Conservation (phyloP, 2,888 invertebrate species). For the Tipula confusa region DNA sequence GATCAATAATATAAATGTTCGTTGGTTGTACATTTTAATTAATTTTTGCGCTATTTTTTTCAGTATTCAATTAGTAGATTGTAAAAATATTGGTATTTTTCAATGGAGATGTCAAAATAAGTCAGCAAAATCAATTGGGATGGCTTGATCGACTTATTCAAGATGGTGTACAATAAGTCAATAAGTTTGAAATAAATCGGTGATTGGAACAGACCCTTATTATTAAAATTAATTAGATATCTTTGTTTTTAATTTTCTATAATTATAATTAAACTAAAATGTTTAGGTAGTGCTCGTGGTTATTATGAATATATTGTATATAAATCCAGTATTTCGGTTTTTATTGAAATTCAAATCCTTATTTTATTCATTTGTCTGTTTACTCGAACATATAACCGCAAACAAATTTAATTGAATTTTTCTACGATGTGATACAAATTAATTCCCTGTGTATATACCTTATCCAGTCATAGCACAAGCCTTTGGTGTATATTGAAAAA, state of each 20-base stretch:
- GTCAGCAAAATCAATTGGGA: no score
- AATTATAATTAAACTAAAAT: background rate
- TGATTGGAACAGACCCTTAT: no score
- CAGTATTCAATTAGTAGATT: no score
- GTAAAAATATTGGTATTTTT: no score
- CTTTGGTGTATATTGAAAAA: background rate
- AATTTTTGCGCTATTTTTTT: no score
- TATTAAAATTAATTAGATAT: background rate
- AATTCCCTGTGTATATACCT: background rate
- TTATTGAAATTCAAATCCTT: background rate
- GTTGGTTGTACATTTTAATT: no score
- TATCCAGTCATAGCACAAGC: background rate
- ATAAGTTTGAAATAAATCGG: no score
- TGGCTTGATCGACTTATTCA: no score
- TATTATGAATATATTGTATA: background rate
- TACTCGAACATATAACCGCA: background rate
- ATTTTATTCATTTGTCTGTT: background rate
- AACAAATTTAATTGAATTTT: background rate
- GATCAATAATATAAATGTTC: no score
- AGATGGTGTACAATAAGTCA: no score
- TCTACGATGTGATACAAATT: background rate
- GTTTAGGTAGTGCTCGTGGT: background rate
- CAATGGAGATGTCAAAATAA: no score
- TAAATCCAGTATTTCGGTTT: background rate
- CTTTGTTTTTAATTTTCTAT: background rate